Evolutionary conservation across 2,888 invertebrate species (phyloP), one percentile per base, ranked within the genome.

Genomic region (Lapara coniferarum): DNA sequence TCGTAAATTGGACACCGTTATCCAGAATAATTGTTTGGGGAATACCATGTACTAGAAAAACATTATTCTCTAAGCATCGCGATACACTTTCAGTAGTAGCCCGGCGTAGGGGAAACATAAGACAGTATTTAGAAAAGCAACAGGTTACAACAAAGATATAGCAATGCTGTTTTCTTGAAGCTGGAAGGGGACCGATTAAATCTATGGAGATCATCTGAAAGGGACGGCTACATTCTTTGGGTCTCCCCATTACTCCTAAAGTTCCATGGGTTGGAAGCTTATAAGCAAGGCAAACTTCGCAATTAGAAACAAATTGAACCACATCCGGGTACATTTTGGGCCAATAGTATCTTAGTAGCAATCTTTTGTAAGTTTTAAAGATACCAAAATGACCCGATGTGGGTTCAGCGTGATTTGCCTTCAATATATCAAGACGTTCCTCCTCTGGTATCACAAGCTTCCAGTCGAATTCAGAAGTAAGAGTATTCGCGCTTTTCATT

Each of bases 31-130:
- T 68, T 0, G 77, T 78, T 14, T 74, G n/a, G 72, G 0, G 77
- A 8, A 81, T 66, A 2, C 80, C 83, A 51, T 81, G 81, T 0
- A 80, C 69, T 0, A 81, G 44, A 49, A 82, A 78, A 6, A 82
- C 74, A 0, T 58, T 13, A 6, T 81, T 71, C 63, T 80, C 79
- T 6, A 1, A 74, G 53, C 16, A 51, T 66, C 67, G 69, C 25
- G 37, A n/a, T 0, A 77, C 19, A 6, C 57, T 14, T 0, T 68
- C 70, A 0, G 74, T 53, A 14, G 73, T 77, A 19, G 78, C 78
- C 10, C 71, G 19, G 10, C 69, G 52, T 0, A 78, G 51, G 0
- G 78, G 76, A 59, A 78, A 77, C 0, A 75, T 8, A 0, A 73
- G 13, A 16, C 73, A 77, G 52, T 72, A 80, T 70, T 78, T 75